A percentile compares a stretch with the other conserved stretches of the same genome.
These are phyloP conservation scores for Palythoa grandiflora DNA, from an alignment of 92 coral and sea anemone genomes.

Conservation along the genomic window DNA sequence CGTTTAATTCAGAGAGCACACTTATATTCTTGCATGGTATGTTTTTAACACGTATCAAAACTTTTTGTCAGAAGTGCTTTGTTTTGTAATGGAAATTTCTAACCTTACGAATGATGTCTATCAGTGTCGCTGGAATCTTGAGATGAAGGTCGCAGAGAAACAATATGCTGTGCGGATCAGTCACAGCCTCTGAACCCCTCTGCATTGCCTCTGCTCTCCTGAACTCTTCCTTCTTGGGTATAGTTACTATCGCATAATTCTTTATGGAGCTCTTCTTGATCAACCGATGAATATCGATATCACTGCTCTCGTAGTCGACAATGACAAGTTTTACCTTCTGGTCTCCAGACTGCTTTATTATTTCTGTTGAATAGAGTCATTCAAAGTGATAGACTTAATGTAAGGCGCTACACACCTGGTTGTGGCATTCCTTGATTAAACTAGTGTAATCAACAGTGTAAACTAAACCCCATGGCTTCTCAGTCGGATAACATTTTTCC, in stretches of 20 bases:
- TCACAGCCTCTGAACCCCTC: conserved; percentile 87
- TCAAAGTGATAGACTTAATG: neutral
- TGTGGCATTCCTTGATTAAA: neutral
- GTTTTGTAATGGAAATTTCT: neutral
- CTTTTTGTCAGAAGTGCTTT: too few species aligned
- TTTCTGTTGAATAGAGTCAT: conserved; percentile 52
- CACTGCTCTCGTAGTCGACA: conserved; percentile 89
- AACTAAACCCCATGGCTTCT: too few species aligned
- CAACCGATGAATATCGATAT: conserved; percentile 76
- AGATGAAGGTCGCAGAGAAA: conserved; percentile 93
- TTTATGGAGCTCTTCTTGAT: conserved; percentile 70
- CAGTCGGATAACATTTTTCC: too few species aligned
- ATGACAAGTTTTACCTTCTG: conserved; percentile 78
- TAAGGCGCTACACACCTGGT: neutral
- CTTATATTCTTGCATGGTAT: too few species aligned
- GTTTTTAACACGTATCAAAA: too few species aligned
- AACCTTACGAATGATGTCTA: conserved; percentile 89
- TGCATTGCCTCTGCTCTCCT: conserved; percentile 91
- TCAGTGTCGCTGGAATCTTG: conserved; percentile 78
- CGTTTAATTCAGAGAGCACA: too few species aligned
- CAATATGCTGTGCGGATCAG: conserved; percentile 89
- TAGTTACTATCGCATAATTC: conserved; percentile 67
- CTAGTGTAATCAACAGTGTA: too few species aligned
- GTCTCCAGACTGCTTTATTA: conserved; percentile 75
- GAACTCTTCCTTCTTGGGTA: conserved; percentile 73